phyloP scores from a whole-genome alignment of 1,140 invertebrate species.

The Hylaeus anthracinus region DNA sequence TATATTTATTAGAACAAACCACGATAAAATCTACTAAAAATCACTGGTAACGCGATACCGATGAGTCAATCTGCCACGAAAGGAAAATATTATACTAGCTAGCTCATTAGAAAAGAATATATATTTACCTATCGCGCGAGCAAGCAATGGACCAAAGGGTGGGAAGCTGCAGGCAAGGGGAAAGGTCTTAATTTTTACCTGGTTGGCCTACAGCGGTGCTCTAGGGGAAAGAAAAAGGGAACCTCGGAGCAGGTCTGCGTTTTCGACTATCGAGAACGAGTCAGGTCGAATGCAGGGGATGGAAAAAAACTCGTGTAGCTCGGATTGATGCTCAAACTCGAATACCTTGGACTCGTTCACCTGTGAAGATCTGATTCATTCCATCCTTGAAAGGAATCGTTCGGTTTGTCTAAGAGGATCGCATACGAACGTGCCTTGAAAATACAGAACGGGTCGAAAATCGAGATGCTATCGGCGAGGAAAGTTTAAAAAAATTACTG shows the following conservation, averaged over 20 bases:
- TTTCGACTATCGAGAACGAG: slow-evolving; percentile 35
- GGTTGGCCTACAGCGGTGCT: neutral
- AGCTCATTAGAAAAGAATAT: slow-evolving; percentile 8
- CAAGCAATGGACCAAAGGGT: slow-evolving; percentile 15
- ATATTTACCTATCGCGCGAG: slow-evolving; percentile 34
- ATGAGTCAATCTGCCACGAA: neutral
- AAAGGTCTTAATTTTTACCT: slow-evolving; percentile 35
- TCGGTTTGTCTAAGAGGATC: neutral
- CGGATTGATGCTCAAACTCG: neutral
- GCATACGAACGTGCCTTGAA: neutral
- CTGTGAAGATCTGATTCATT: slow-evolving; percentile 14
- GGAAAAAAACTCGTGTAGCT: slow-evolving; percentile 1
- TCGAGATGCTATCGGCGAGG: neutral
- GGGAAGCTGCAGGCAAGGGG: neutral
- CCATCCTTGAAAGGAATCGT: neutral
- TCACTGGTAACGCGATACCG: too few relatives aligned
- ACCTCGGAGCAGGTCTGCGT: neutral
- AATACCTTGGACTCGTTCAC: slow-evolving; percentile 29
- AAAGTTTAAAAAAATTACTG: too few relatives aligned
- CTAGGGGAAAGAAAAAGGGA: neutral
- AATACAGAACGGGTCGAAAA: neutral
- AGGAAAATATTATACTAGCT: neutral
- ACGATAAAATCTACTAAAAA: too few relatives aligned
- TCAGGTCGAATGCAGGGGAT: slow-evolving; percentile 1
- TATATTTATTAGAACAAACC: too few relatives aligned